Conservation (phyloP, 2,797 vertebrate species). For the Centroberyx gerrardi region DNA sequence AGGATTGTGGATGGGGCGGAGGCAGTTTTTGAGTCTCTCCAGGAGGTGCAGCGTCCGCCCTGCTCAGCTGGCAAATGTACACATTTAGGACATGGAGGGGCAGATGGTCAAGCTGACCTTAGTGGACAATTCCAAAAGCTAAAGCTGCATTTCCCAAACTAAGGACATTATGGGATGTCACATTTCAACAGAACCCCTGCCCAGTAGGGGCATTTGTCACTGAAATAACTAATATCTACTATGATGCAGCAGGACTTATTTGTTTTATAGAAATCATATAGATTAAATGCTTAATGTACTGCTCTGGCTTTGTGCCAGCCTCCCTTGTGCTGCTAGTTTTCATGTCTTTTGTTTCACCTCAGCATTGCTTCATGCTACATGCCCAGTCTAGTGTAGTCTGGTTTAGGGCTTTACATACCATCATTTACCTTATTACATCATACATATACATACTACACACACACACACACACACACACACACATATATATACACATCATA, state of each 20-base stretch:
- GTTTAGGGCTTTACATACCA: too few species aligned
- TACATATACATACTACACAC: too few species aligned
- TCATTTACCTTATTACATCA: too few species aligned
- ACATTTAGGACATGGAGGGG: constrained; percentile 25
- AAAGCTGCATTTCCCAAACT: constrained; percentile 49
- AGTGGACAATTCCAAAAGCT: constrained; percentile 47
- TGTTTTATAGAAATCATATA: not conserved
- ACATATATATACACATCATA: too few species aligned
- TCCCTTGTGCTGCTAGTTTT: not conserved
- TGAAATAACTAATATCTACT: not conserved
- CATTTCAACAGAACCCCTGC: constrained; percentile 2
- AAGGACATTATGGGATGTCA: constrained; percentile 44
- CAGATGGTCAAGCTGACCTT: constrained; percentile 69
- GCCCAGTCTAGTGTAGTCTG: too few species aligned
- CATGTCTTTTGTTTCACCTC: not conserved
- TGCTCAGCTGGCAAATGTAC: constrained; percentile 47
- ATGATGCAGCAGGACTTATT: not conserved
- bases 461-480: too few species aligned
- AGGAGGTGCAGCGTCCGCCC: constrained; percentile 44
- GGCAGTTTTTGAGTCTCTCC: constrained; percentile 34
- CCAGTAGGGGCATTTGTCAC: constrained; percentile 36
- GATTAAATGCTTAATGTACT: not conserved
- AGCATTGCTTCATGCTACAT: not conserved
- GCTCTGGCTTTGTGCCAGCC: not conserved
- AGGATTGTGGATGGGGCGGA: not conserved